Evolutionary conservation across 1,140 invertebrate species (phyloP).

Genomic region (Melipona quadrifasciata): DNA sequence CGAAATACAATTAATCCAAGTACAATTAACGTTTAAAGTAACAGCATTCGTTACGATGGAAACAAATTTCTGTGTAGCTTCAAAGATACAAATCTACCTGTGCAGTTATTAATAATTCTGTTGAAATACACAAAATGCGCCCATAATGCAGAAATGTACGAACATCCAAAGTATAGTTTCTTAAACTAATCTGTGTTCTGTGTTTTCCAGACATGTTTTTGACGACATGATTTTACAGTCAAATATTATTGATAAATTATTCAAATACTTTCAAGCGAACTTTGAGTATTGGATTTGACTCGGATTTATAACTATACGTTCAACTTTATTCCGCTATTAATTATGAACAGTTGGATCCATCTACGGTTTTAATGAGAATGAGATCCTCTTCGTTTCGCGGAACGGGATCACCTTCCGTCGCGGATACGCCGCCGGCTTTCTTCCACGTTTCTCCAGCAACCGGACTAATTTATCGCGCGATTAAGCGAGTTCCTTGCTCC

Average conservation of each 20-base stretch:
- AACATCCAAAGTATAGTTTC: too few relatives aligned
- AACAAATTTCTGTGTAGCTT: too few relatives aligned
- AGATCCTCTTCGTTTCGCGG: constrained; percentile 22
- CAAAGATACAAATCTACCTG: too few relatives aligned
- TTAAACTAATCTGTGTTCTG: too few relatives aligned
- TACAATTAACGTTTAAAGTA: too few relatives aligned
- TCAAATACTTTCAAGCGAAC: neutral
- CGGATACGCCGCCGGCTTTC: constrained; percentile 11
- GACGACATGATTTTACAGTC: neutral
- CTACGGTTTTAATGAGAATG: constrained; percentile 54
- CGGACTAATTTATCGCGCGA: constrained; percentile 19
- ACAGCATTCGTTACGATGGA: too few relatives aligned
- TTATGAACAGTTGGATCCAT: constrained; percentile 55
- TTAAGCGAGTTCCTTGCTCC: constrained; percentile 32
- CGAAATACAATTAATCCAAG: too few relatives aligned
- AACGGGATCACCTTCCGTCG: neutral
- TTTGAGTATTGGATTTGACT: neutral
- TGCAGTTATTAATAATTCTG: too few relatives aligned
- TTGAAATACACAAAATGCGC: neutral
- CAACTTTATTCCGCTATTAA: neutral
- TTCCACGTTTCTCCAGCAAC: neutral
- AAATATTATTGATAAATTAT: neutral
- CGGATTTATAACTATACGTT: neutral
- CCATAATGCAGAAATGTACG: too few relatives aligned
- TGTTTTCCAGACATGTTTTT: neutral